Base-by-base conservation (phyloP, 2,113 vertebrate species). In the human region DNA sequence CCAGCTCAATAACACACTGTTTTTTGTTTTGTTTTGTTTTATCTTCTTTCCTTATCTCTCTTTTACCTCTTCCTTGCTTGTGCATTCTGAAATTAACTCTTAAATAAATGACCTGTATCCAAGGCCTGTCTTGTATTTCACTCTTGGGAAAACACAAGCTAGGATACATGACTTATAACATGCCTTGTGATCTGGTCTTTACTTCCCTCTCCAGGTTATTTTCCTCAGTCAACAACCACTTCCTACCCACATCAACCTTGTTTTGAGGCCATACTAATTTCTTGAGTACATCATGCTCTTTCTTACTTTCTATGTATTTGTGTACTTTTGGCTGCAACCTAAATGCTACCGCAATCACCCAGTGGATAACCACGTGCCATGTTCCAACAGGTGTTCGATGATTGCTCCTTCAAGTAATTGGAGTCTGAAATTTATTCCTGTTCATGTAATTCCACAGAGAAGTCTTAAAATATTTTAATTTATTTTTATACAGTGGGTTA, bases 371-470 rank as follows among this genome's bases (percentile, higher is more conserved):
- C n/a, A 73, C 25, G 7, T 22, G 27, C 61, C 20, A 89, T n/a
- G 43, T 94, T 94, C 55, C 57, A 95, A 82, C 59, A 89, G 30
- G 68, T 43, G 22, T 64, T 57, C 76, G 25, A 1, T 70, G 78
- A 76, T 89, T 61, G 32, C 7, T 22, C 18, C 0, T 88, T 72
- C 52, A 84, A 78, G 64, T 94, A 68, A 93, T 48, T 52, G 43
- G 32, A 78, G 48, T 78, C 52, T 73, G 68, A 93, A 82, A 92
- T 95, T 73, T 93, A 90, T 97, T 81, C 20, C 68, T 92, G 35
- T 48, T 88, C 52, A 14, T 85, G 17, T 55, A 79, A 66, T 95
- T 97, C 59, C 52, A 73, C 35, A 45, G 57, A 75, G 27, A 85
- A 79, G 20, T n/a, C 23, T 94, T 85, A 78, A 81, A 90, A 79